Percentiles rank a stretch among this genome's conserved stretches.
Conservation (phyloP, 2,113 vertebrate genomes). For the Lophochroa leadbeateri region DNA sequence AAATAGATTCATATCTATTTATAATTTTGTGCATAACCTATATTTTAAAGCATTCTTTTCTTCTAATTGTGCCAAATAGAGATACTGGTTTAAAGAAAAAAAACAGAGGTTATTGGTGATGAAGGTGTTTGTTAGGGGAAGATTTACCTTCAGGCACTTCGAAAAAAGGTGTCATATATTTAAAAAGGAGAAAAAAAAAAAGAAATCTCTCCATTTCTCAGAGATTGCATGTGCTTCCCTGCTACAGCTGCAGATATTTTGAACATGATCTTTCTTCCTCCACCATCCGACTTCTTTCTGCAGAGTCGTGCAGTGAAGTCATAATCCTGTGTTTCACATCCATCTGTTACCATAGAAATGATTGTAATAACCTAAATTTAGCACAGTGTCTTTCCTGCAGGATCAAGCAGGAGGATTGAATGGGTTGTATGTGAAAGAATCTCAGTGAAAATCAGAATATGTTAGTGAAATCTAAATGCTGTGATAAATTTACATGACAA, state of each 20-base stretch:
- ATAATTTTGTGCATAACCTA: conserved; percentile 2
- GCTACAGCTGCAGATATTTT: conserved; percentile 47
- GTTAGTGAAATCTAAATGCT: not conserved
- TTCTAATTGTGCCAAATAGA: not conserved
- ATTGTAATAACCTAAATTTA: conserved; percentile 72
- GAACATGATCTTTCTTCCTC: conserved; percentile 37
- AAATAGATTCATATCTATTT: conserved; percentile 23
- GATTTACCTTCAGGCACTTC: not conserved
- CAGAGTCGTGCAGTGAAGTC: conserved; percentile 63
- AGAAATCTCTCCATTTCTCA: not conserved
- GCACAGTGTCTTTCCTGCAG: conserved; percentile 55
- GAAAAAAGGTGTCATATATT: not conserved
- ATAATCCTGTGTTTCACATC: conserved; percentile 70
- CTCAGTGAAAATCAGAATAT: not conserved
- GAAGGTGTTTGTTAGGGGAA: not conserved
- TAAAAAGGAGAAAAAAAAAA: not conserved
- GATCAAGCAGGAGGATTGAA: conserved; percentile 55
- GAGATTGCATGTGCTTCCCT: not conserved
- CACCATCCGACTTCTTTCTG: conserved; percentile 46
- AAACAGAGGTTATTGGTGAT: not conserved
- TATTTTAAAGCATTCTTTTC: not conserved
- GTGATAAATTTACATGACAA: not conserved
- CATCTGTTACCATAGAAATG: conserved; percentile 72
- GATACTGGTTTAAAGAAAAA: not conserved
- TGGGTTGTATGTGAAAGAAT: conserved; percentile 28